Percentiles rank a stretch among this genome's conserved stretches.
phyloP scores from a whole-genome alignment of 2,113 vertebrate genomes.

The Callionymus lyra region DNA sequence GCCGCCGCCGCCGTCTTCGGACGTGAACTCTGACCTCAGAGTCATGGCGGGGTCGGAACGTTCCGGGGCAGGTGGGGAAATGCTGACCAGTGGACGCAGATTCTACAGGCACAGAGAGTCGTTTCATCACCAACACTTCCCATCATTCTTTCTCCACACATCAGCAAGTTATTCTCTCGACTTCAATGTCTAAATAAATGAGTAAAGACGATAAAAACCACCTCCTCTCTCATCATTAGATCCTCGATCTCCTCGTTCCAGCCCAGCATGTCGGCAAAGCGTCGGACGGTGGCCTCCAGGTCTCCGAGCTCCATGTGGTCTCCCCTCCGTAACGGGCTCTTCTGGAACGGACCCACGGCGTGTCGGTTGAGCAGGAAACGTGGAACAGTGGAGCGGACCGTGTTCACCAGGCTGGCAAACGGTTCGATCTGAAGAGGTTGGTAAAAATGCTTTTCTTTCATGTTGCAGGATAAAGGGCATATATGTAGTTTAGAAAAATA shows the following conservation, averaged over 20 bases:
- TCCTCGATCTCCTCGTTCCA: slow-evolving; percentile 62
- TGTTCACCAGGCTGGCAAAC: slow-evolving; percentile 69
- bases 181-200: no score
- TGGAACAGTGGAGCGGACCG: slow-evolving; percentile 58
- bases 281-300: slow-evolving; percentile 52
- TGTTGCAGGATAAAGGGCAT: no score
- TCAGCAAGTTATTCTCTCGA: no score
- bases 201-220: slow-evolving; percentile 19
- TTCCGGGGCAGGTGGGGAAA: background rate
- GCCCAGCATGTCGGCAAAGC: slow-evolving; percentile 56
- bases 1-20: no score
- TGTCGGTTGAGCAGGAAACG: slow-evolving; percentile 69
- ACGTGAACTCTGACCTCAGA: slow-evolving; percentile 1
- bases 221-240: slow-evolving; percentile 53
- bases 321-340: slow-evolving; percentile 42
- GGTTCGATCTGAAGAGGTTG: slow-evolving; percentile 65
- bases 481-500: no score
- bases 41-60: no score
- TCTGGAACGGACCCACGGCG: slow-evolving; percentile 64
- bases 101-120: slow-evolving; percentile 14
- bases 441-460: background rate
- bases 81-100: slow-evolving; percentile 12
- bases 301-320: slow-evolving; percentile 67
- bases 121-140: no score
- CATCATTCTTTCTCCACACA: background rate